Evolutionary conservation across 2,797 vertebrate genomes (phyloP).

Genomic region (Cryptoblepharus egeriae): DNA sequence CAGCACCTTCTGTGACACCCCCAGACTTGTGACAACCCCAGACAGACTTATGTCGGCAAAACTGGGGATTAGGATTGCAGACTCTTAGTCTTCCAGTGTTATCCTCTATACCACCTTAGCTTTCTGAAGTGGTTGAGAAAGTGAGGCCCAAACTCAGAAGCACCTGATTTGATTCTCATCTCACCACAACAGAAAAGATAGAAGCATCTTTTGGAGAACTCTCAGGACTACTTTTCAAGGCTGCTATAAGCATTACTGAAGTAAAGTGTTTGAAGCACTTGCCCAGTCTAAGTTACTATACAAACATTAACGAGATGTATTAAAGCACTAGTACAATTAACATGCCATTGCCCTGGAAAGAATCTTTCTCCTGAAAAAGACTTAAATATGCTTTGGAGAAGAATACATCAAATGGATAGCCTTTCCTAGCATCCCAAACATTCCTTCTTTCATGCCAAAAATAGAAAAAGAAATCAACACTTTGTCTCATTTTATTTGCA

Average conservation of each 20-base stretch:
- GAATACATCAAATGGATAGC: background rate
- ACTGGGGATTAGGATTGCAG: background rate
- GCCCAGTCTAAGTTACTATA: background rate
- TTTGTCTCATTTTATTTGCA: slow-evolving; percentile 9
- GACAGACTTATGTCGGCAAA: too few species aligned
- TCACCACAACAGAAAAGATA: background rate
- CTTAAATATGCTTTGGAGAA: background rate
- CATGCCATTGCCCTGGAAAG: background rate
- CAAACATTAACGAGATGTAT: background rate
- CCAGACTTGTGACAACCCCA: too few species aligned
- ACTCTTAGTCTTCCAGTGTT: background rate
- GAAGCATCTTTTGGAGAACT: too few species aligned
- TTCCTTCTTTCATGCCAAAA: background rate
- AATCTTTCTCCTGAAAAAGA: background rate
- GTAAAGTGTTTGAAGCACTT: background rate
- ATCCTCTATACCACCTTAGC: too few species aligned
- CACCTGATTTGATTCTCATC: background rate
- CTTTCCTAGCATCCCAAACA: background rate
- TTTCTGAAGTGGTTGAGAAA: background rate
- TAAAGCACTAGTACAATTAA: background rate
- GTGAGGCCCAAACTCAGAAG: background rate
- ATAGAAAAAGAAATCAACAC: background rate
- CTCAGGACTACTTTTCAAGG: background rate
- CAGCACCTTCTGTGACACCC: too few species aligned
- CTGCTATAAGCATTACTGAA: background rate